Conservation (phyloP, 2,797 vertebrate species). For the Trachops cirrhosus region DNA sequence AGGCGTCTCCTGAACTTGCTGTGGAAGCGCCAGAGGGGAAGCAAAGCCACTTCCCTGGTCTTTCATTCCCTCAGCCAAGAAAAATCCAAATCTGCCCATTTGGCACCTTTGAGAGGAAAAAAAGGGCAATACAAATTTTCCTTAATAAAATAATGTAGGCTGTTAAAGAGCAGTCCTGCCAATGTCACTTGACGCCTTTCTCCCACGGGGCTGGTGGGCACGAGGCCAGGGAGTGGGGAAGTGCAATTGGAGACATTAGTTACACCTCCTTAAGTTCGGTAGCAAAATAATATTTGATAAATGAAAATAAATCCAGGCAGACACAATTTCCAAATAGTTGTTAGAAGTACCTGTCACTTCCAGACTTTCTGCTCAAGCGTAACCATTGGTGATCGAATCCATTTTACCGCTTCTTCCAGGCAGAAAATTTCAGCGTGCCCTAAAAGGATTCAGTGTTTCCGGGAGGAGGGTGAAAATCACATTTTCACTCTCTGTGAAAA, state of each 20-base stretch:
- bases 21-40: slow-evolving; percentile 8
- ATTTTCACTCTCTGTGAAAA: neutral
- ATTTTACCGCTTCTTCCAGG: slow-evolving; percentile 71
- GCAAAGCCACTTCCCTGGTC: slow-evolving; percentile 51
- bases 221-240: slow-evolving; percentile 60
- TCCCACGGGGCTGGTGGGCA: slow-evolving; percentile 72
- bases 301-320: slow-evolving; percentile 78
- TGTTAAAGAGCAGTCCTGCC: slow-evolving; percentile 71
- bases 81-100: slow-evolving; percentile 67
- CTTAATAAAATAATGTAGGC: slow-evolving; percentile 73
- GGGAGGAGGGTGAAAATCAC: slow-evolving; percentile 6
- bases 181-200: slow-evolving; percentile 69
- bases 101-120: slow-evolving; percentile 57
- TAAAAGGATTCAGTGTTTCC: slow-evolving; percentile 48
- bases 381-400: slow-evolving; percentile 70
- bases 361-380: slow-evolving; percentile 62
- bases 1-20: slow-evolving; percentile 35
- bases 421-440: slow-evolving; percentile 70
- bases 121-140: slow-evolving; percentile 72
- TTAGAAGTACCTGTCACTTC: slow-evolving; percentile 73
- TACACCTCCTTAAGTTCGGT: slow-evolving; percentile 76
- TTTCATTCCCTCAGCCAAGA: slow-evolving; percentile 66
- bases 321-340: slow-evolving; percentile 77
- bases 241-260: slow-evolving; percentile 75
- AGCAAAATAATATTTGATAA: slow-evolving; percentile 80